A percentile compares a stretch with the other conserved stretches of the same genome.
These are phyloP conservation scores for Enteromius unitaeniatus DNA, from an alignment of 2,797 vertebrate species.

Conservation along the genomic window DNA sequence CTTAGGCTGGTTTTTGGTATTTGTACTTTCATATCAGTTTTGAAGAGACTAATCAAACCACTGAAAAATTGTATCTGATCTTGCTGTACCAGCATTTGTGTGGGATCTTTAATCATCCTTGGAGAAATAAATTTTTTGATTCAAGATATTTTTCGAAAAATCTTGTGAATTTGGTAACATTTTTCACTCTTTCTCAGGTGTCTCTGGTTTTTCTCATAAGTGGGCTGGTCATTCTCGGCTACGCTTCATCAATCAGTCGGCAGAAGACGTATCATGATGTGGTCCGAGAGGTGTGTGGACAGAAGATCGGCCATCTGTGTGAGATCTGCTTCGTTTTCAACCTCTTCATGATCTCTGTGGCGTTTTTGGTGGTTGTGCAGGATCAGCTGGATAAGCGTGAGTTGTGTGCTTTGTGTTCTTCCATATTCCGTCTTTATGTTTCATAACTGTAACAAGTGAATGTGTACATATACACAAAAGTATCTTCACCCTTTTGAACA, in stretches of 20 bases:
- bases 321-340: slow-evolving; percentile 93
- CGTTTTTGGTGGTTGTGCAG: slow-evolving; percentile 93
- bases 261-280: slow-evolving; percentile 93
- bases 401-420: slow-evolving; percentile 55
- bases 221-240: slow-evolving; percentile 90
- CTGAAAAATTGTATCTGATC: not conserved
- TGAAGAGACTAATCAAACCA: not conserved
- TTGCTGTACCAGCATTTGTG: not conserved
- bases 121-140: not conserved
- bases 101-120: not conserved
- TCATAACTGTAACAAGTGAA: not conserved
- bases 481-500: not conserved
- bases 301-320: slow-evolving; percentile 84
- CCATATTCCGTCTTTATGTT: not conserved
- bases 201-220: slow-evolving; percentile 93
- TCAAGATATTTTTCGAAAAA: not conserved
- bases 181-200: slow-evolving; percentile 67
- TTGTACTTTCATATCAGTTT: not conserved
- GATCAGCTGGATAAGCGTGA: slow-evolving; percentile 96
- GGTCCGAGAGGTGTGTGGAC: slow-evolving; percentile 86
- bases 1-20: not conserved
- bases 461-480: not conserved
- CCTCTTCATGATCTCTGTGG: slow-evolving; percentile 96
- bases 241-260: slow-evolving; percentile 84
- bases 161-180: not conserved